Conservation (phyloP, 2,888 invertebrate species). For the Parnassius glacialis region DNA sequence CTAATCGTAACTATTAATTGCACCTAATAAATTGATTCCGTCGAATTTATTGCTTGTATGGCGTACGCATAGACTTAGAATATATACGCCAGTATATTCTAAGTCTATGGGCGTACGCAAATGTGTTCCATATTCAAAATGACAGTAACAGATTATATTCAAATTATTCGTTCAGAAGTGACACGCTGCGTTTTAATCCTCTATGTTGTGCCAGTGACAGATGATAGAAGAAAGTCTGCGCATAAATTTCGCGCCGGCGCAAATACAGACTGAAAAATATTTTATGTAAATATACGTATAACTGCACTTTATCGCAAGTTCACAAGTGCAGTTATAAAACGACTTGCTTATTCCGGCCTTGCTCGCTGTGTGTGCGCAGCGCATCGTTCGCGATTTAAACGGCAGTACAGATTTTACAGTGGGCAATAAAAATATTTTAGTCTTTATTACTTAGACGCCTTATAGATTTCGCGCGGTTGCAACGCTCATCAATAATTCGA, state of each 20-base stretch:
- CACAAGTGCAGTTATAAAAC: conserved; percentile 14
- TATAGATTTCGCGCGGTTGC: conserved; percentile 2
- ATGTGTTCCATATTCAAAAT: conserved; percentile 17
- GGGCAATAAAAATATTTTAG: conserved; percentile 16
- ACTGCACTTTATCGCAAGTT: conserved; percentile 10
- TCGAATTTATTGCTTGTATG: conserved; percentile 1
- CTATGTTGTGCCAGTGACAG: background rate
- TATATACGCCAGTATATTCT: no score
- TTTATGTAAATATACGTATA: conserved; percentile 8
- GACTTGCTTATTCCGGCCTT: conserved; percentile 1
- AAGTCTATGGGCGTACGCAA: conserved; percentile 13
- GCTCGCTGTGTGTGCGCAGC: conserved; percentile 1
- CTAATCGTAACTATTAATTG: conserved; percentile 22
- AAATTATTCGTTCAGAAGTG: conserved; percentile 1
- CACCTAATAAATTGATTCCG: conserved; percentile 20
- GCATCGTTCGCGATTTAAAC: conserved; percentile 7
- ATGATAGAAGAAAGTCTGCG: background rate
- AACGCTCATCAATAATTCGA: conserved; percentile 3
- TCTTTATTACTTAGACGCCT: conserved; percentile 12
- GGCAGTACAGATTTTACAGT: conserved; percentile 8
- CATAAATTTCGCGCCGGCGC: background rate
- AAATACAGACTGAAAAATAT: conserved; percentile 7
- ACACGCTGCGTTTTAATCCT: conserved; percentile 6
- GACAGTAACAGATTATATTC: conserved; percentile 5
- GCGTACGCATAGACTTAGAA: no score